Percentiles rank a stretch among this genome's conserved stretches.
phyloP scores from a whole-genome alignment of 2,797 vertebrate genomes.

The Rhinella marina region DNA sequence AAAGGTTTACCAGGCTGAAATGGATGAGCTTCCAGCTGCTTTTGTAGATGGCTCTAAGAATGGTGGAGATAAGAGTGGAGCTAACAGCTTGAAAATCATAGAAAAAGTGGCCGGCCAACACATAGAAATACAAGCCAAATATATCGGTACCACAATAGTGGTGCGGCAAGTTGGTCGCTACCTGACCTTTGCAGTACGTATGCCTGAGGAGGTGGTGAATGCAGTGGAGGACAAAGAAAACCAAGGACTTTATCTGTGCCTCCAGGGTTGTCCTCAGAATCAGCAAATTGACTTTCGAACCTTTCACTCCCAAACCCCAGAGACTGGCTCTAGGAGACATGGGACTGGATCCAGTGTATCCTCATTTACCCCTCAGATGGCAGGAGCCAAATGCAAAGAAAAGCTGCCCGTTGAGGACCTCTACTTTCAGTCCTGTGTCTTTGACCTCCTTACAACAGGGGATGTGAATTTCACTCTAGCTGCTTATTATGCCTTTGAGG shows the following conservation, averaged over 20 bases:
- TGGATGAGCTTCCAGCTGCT: conserved; percentile 90
- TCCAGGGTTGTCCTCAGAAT: conserved; percentile 90
- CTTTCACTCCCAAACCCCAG: conserved; percentile 71
- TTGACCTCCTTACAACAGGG: conserved; percentile 93
- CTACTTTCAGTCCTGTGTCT: conserved; percentile 97
- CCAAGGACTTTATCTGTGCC: conserved; percentile 94
- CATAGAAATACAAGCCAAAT: conserved; percentile 94
- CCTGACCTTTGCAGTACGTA: conserved; percentile 93
- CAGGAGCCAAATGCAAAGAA: conserved; percentile 91
- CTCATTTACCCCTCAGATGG: conserved; percentile 85
- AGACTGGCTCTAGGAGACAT: conserved; percentile 69
- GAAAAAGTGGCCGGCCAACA: conserved; percentile 94
- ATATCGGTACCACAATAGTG: conserved; percentile 96
- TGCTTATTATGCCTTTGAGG: conserved; percentile 97
- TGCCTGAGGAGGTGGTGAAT: conserved; percentile 94
- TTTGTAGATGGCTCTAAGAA: conserved; percentile 94
- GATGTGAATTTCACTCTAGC: conserved; percentile 97
- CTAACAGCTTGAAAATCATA: conserved; percentile 89
- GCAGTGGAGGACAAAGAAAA: conserved; percentile 89
- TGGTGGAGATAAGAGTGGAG: conserved; percentile 89
- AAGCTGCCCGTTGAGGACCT: conserved; percentile 94
- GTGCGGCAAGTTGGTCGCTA: conserved; percentile 95
- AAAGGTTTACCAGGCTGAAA: conserved; percentile 96
- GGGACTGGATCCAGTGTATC: conserved; percentile 56
- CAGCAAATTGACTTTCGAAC: conserved; percentile 90